Evolutionary conservation across 2,113 vertebrate genomes (phyloP).

Genomic region (rat (Rattus norvegicus)): DNA sequence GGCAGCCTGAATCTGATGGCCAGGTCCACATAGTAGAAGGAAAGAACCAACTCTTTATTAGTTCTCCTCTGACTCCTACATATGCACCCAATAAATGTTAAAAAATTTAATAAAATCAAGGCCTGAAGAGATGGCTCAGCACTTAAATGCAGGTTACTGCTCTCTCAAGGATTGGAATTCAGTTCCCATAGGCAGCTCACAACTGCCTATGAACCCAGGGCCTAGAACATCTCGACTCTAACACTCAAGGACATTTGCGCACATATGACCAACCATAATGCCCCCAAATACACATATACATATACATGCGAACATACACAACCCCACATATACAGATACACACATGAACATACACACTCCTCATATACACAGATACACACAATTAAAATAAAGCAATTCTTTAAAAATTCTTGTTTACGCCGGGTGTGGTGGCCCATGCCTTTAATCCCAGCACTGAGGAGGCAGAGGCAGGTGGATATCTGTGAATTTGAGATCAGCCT

Average conservation of each 20-base stretch:
- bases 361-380: background rate
- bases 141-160: background rate
- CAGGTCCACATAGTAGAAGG: background rate
- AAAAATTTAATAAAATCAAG: background rate
- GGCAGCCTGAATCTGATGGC: background rate
- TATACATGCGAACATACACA: background rate
- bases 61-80: background rate
- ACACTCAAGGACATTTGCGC: background rate
- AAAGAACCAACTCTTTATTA: background rate
- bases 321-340: background rate
- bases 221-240: background rate
- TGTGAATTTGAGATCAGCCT: background rate
- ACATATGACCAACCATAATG: background rate
- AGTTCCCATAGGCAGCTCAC: background rate
- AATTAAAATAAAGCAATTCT: background rate
- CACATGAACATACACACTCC: background rate
- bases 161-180: background rate
- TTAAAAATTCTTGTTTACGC: background rate
- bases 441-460: background rate
- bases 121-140: background rate
- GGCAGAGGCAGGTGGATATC: background rate
- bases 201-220: background rate
- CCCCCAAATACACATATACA: background rate
- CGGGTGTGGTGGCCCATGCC: rapidly evolving
- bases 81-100: background rate